Percentiles rank a stretch among this genome's conserved stretches.
Conservation (phyloP, 2,113 vertebrate genomes). For the Anarhynchus alexandrinus region DNA sequence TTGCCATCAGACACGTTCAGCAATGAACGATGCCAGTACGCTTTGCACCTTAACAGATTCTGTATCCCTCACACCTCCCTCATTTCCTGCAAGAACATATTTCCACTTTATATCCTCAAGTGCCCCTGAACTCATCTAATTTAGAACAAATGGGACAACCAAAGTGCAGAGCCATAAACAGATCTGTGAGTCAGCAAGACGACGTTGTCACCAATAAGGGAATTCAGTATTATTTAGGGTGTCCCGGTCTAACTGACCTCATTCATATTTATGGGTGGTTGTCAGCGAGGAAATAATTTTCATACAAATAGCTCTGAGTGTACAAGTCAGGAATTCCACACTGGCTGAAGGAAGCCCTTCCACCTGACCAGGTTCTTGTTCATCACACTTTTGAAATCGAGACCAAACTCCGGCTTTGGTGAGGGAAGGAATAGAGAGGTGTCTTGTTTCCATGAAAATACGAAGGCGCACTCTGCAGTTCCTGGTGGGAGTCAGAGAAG, state of each 20-base stretch:
- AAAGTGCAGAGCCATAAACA: not conserved
- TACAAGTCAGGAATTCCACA: not conserved
- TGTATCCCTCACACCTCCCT: not conserved
- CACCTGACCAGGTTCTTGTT: not conserved
- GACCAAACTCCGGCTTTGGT: not conserved
- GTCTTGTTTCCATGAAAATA: not conserved
- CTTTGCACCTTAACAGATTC: not conserved
- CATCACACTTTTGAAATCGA: not conserved
- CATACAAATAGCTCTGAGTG: not conserved
- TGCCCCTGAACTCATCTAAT: too few species aligned
- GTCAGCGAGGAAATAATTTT: not conserved
- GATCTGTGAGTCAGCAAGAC: not conserved
- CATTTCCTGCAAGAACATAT: not conserved
- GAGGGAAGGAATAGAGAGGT: not conserved
- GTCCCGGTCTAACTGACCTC: not conserved
- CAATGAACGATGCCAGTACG: rapidly evolving
- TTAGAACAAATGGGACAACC: not conserved
- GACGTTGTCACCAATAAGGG: not conserved
- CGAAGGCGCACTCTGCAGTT: rapidly evolving
- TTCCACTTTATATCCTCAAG: not conserved
- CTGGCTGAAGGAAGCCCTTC: not conserved
- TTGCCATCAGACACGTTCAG: not conserved
- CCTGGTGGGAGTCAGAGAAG: not conserved
- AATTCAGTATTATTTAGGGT: not conserved
- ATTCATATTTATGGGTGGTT: not conserved